phyloP scores from a whole-genome alignment of 1,140 invertebrate species.

The Pollicipes pollicipes region DNA sequence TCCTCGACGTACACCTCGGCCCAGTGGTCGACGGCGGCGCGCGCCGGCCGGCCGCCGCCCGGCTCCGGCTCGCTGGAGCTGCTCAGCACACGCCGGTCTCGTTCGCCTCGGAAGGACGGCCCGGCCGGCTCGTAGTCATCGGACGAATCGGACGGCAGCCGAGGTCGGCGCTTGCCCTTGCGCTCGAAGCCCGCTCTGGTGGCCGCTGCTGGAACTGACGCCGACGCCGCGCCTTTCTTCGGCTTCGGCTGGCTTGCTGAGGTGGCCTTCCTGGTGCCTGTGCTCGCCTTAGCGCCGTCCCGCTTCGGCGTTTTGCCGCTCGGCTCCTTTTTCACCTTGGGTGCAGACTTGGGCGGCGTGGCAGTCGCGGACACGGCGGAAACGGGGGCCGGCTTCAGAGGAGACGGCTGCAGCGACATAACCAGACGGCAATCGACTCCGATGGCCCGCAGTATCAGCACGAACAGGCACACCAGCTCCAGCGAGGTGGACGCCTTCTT shows the following conservation, averaged over 20 bases:
- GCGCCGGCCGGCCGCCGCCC: no score
- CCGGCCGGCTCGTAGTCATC: not conserved
- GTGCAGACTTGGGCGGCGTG: slow-evolving; percentile 9
- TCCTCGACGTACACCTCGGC: slow-evolving; percentile 67
- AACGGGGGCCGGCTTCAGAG: slow-evolving; percentile 30
- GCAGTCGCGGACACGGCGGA: slow-evolving; percentile 28
- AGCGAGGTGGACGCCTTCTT: slow-evolving; percentile 36
- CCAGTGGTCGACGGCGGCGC: slow-evolving; percentile 48
- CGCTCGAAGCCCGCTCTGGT: not conserved
- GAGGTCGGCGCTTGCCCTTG: not conserved
- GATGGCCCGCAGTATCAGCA: slow-evolving; percentile 51
- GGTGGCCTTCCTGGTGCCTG: slow-evolving; percentile 1
- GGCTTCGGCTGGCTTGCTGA: not conserved
- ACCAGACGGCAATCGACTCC: slow-evolving; percentile 63
- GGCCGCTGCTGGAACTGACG: not conserved
- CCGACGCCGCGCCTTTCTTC: no score
- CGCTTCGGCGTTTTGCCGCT: slow-evolving; percentile 6
- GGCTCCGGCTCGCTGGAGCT: not conserved
- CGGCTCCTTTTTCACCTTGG: not conserved
- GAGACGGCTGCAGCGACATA: slow-evolving; percentile 40
- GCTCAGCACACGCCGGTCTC: not conserved
- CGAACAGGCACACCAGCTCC: slow-evolving; percentile 52
- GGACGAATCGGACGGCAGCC: not conserved
- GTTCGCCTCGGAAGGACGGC: no score
- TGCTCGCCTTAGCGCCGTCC: slow-evolving; percentile 13